phyloP scores from a whole-genome alignment of 2,113 vertebrate species.

The Bujurquina vittata region DNA sequence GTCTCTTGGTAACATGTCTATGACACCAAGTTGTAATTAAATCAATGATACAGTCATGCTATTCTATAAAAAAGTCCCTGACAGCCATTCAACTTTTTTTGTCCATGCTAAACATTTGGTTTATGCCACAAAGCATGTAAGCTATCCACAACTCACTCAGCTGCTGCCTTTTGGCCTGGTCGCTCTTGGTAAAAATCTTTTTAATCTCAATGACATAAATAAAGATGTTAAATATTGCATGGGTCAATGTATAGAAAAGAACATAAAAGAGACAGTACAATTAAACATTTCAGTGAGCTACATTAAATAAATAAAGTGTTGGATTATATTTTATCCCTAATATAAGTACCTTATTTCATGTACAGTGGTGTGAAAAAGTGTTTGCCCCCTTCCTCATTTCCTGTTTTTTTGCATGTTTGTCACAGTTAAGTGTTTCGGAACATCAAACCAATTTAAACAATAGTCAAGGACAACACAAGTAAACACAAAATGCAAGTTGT shows the following conservation, averaged over 20 bases:
- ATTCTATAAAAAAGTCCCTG: neutral
- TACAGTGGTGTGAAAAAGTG: too few species aligned
- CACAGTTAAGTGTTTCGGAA: too few species aligned
- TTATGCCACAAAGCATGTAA: neutral
- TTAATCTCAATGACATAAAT: neutral
- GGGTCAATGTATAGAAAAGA: neutral
- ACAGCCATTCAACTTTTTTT: neutral
- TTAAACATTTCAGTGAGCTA: neutral
- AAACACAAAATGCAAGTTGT: too few species aligned
- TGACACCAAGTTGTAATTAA: slow-evolving; percentile 6
- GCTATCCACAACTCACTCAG: neutral
- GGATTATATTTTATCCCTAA: neutral
- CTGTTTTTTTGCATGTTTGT: too few species aligned
- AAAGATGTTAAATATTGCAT: neutral
- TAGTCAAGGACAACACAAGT: too few species aligned
- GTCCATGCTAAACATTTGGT: neutral
- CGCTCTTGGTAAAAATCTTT: neutral
- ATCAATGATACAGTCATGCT: neutral
- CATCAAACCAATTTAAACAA: too few species aligned
- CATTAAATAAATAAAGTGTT: neutral
- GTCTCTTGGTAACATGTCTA: neutral
- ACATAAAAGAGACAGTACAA: neutral
- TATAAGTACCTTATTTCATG: too few species aligned
- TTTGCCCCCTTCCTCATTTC: too few species aligned
- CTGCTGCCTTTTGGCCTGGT: neutral